Evolutionary conservation across 2,888 invertebrate species (phyloP).

Genomic region (Seira musarum): DNA sequence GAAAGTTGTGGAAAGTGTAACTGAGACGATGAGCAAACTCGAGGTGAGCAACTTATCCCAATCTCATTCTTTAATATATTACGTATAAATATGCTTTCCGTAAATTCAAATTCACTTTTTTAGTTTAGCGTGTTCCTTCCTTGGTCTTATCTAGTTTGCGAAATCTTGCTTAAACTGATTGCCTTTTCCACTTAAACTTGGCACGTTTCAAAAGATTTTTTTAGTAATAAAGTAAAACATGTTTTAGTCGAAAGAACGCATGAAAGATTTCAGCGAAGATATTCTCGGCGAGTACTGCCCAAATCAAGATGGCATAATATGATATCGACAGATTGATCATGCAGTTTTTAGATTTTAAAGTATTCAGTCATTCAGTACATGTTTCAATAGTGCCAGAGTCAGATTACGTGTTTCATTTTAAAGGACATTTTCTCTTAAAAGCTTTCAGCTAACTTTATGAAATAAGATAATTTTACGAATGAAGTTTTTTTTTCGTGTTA

Average conservation of each 20-base stretch:
- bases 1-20: constrained; percentile 54
- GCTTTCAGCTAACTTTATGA: neutral
- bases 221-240: constrained; percentile 12
- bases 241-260: constrained; percentile 16
- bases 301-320: constrained; percentile 3
- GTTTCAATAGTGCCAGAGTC: too few relatives aligned
- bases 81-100: too few relatives aligned
- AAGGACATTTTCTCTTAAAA: neutral
- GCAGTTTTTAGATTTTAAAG: neutral
- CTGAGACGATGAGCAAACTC: constrained; percentile 54
- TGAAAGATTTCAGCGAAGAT: constrained; percentile 2
- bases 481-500: neutral
- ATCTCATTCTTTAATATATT: too few relatives aligned
- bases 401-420: neutral
- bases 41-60: constrained; percentile 53
- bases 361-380: neutral
- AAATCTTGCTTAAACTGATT: constrained; percentile 42
- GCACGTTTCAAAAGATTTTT: constrained; percentile 45
- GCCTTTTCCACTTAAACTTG: constrained; percentile 48
- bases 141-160: constrained; percentile 42
- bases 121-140: too few relatives aligned
- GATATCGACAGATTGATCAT: neutral
- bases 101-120: too few relatives aligned
- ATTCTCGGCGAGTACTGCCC: constrained; percentile 7
- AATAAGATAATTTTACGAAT: neutral